These are phyloP conservation scores for Phyllotis vaccarum DNA, from an alignment of 2,797 vertebrate genomes.

Conservation along the genomic window DNA sequence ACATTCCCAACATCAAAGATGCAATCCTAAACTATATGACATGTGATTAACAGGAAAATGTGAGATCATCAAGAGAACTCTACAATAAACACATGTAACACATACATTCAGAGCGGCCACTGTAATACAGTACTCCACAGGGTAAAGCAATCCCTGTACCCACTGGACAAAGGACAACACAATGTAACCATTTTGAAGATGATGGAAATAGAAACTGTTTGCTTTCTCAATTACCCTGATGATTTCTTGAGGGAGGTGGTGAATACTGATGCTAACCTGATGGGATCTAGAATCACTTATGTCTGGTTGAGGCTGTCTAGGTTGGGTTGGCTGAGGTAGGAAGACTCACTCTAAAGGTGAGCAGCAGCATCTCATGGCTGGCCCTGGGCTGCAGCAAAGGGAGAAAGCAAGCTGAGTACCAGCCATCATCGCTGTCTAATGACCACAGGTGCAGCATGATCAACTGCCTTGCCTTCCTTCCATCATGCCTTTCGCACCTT, in stretches of 20 bases:
- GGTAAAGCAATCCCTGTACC: background rate
- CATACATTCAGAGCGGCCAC: background rate
- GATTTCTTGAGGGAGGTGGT: background rate
- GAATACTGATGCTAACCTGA: background rate
- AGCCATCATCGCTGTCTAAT: background rate
- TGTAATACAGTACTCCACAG: background rate
- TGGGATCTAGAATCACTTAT: background rate
- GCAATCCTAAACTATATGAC: background rate
- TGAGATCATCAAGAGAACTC: background rate
- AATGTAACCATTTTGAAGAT: background rate
- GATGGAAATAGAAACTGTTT: background rate
- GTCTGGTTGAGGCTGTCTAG: background rate
- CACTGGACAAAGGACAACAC: background rate
- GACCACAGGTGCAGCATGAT: background rate
- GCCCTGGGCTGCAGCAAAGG: background rate
- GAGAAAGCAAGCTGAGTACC: background rate
- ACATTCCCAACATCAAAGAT: background rate
- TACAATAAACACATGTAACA: background rate
- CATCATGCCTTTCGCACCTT: background rate
- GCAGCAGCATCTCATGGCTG: background rate
- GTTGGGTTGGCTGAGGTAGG: background rate
- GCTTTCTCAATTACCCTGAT: background rate
- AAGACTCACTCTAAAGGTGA: background rate
- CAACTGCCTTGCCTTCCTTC: background rate
- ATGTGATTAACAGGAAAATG: background rate